Evolutionary conservation across 2,113 vertebrate genomes (phyloP).

Genomic region (Lepidothrix coronata): DNA sequence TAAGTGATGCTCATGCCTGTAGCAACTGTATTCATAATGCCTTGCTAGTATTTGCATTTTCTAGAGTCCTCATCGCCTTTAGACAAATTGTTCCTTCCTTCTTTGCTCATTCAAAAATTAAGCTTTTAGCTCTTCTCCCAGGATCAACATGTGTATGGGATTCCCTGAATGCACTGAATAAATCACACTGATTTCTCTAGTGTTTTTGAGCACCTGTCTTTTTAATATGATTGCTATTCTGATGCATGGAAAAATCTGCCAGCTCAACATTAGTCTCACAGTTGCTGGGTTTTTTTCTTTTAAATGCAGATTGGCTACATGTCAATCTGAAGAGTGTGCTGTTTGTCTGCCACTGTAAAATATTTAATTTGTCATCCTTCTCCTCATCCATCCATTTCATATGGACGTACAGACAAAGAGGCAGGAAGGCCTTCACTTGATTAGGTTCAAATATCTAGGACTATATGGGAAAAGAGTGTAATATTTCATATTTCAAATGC

Average conservation of each 20-base stretch:
- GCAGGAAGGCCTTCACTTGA: not conserved
- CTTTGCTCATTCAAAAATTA: not conserved
- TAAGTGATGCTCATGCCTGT: not conserved
- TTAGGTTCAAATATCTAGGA: not conserved
- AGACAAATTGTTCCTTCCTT: not conserved
- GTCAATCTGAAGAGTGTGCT: not conserved
- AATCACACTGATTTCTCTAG: conserved; percentile 41
- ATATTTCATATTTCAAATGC: not conserved
- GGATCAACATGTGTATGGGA: not conserved
- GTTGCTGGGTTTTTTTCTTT: not conserved
- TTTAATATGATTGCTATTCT: not conserved
- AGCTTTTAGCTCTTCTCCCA: not conserved
- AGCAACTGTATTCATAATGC: not conserved
- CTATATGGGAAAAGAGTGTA: not conserved
- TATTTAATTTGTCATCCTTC: not conserved
- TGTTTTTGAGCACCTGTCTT: conserved; percentile 15
- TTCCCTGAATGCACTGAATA: not conserved
- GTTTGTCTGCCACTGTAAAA: not conserved
- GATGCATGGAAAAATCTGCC: not conserved
- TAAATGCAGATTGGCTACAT: not conserved
- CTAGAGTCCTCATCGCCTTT: not conserved
- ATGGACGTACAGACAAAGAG: not conserved
- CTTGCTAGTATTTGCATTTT: not conserved
- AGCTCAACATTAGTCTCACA: not conserved
- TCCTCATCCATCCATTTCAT: not conserved